Percentiles rank a stretch among this genome's conserved stretches.
Evolutionary conservation across 2,113 vertebrate genomes (phyloP).

Genomic region (Muscicapa adusta): DNA sequence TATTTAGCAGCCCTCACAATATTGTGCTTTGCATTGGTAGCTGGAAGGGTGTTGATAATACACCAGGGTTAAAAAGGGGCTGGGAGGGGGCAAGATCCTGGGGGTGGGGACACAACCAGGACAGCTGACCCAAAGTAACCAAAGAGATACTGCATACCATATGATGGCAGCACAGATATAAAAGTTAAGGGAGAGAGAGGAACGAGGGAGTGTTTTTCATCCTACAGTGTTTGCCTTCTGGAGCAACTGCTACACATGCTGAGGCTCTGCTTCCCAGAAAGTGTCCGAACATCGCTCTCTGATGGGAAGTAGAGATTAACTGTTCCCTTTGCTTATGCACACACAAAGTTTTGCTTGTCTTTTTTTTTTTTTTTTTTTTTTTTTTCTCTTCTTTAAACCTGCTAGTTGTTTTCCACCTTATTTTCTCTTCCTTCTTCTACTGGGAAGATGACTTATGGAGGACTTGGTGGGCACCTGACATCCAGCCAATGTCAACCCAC

Average conservation of each 20-base stretch:
- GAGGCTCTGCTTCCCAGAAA: background rate
- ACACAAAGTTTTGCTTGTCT: too few species aligned
- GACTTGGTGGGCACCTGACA: background rate
- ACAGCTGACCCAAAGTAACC: background rate
- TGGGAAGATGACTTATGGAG: background rate
- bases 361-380: background rate
- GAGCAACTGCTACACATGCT: fast-evolving
- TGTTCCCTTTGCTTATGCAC: background rate
- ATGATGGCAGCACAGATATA: background rate
- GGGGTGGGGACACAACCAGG: background rate
- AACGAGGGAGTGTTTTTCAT: background rate
- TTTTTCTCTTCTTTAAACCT: background rate
- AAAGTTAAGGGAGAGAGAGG: background rate
- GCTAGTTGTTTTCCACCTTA: background rate
- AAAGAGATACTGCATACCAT: background rate
- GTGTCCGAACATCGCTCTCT: fast-evolving
- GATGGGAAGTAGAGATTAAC: background rate
- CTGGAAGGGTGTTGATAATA: background rate
- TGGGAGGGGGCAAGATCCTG: too few species aligned
- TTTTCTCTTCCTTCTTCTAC: fast-evolving
- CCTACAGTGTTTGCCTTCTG: background rate
- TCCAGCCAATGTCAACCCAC: background rate
- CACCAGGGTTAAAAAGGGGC: background rate
- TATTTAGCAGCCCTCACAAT: background rate
- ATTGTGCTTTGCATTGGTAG: background rate